Base-by-base conservation (phyloP, 2,888 invertebrate species). In the Omphaloscelis lunosa region DNA sequence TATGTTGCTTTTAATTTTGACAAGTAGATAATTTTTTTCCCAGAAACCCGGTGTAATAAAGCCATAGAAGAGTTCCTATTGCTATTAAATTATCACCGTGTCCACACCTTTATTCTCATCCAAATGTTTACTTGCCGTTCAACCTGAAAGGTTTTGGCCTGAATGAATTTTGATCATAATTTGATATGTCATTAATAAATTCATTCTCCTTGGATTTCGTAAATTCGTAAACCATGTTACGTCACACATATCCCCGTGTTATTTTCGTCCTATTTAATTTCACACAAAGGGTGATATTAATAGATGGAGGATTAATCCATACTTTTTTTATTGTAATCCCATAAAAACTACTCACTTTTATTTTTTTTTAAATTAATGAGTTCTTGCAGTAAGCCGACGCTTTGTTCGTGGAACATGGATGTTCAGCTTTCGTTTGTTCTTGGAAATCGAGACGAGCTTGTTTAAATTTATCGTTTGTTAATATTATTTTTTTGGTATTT, bases 131-230 rank as follows among this genome's bases (percentile, higher is more conserved):
- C 76, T 75, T 85, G 68, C 73, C 62, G 45, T 81, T 81, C 65
- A 75, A 85, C 77, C 69, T 77, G 70, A 82, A 74, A 74, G 77
- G 73, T 77, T 77, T 77, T 79, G 86, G 83, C 83, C 75, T 87
- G 89, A 86, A 86, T 85, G 88, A 84, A 84, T 88, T 89, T 86
- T 74, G 86, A 85, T 82, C 76, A 80, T 90, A 88, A 91, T 88
- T 76, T 73, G 67, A 75, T 79, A 58, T 89, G 90, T 83, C 90
- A 84, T 82, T 88, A 90, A 86, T 87, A n/a, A 77, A 86, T 87
- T 77, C 87, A 78, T 78, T 74, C 34, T 72, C 73, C 41, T 65
- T 71, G 58, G 29, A 75, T 71, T 73, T 71, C 51, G 70, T 66
- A 75, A 83, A 80, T 80, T 70, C 72, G 63, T 71, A 68, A 67